Evolutionary conservation across 2,888 invertebrate species (phyloP).

Genomic region (Eledone cirrhosa): DNA sequence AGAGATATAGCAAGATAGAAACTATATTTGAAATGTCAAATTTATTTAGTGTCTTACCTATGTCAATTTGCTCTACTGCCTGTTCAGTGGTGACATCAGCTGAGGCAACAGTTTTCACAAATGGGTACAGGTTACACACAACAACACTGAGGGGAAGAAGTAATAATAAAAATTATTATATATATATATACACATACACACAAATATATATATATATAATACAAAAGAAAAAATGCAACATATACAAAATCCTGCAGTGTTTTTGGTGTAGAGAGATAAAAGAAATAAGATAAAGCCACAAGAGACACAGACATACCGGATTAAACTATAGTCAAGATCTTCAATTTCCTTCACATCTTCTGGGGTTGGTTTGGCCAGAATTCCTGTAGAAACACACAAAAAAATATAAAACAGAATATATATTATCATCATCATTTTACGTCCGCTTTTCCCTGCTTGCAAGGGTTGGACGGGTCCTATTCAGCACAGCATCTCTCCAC

Average conservation of each 20-base stretch:
- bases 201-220: too few species aligned
- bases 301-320: conserved; percentile 68
- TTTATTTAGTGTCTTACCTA: conserved; percentile 71
- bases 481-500: too few species aligned
- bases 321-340: conserved; percentile 81
- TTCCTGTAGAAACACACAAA: conserved; percentile 68
- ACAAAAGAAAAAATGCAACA: too few species aligned
- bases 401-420: neutral
- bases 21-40: too few species aligned
- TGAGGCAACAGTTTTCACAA: conserved; percentile 85
- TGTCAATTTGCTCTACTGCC: conserved; percentile 96
- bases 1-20: too few species aligned
- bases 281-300: too few species aligned
- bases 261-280: too few species aligned
- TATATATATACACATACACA: too few species aligned
- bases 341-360: conserved; percentile 84
- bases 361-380: conserved; percentile 74
- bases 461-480: too few species aligned
- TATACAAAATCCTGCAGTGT: too few species aligned
- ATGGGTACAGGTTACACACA: conserved; percentile 96
- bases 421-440: neutral
- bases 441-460: too few species aligned
- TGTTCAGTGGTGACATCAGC: conserved; percentile 80
- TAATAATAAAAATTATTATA: conserved; percentile 12
- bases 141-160: conserved; percentile 72